Base-by-base conservation (phyloP, 2,888 invertebrate species). In the Spilosoma lubricipeda region DNA sequence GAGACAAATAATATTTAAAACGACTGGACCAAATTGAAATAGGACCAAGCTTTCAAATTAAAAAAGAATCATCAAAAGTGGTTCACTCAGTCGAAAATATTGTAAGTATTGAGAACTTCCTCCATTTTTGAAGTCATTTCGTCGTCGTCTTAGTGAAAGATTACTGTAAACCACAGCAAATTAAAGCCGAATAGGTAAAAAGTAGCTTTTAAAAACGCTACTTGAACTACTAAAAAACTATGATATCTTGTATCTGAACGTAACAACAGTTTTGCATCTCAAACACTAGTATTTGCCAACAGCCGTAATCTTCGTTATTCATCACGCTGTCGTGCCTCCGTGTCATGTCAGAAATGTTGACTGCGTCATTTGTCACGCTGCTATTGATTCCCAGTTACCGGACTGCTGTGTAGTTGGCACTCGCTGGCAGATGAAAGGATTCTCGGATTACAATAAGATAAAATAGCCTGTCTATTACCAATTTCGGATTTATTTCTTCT, bases 341-440 rank as follows among this genome's bases (percentile, higher is more conserved):
- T 79, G 84, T 82, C 83, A 79, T 82, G 85, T 86, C 85, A 89
- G 84, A 85, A 85, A 84, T 85, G 83, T 82, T 82, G 78, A 81
- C 83, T 80, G 78, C 78, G 82, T 90, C 89, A 88, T 91, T 91
- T 90, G 90, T 91, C 90, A 90, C 87, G 78, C 80, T 76, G 67
- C 87, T 87, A 90, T 90, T 90, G 90, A 90, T 90, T 89, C 87
- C 80, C 82, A 82, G 83, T 83, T 83, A 81, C 72, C 45, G 42
- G n/a, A 66, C 69, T 76, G 79, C 77, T 75, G 66, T 52, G 48
- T 65, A 71, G 70, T 74, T 56, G 56, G 39, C 59, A 33, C 56
- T 65, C 64, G 66, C 48, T 73, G 45, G 23, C 39, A 18, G 36
- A 8, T 56, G 27, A 59, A 67, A 67, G 45, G 48, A 48, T 67